These are phyloP conservation scores for Caenorhabditis uteleia DNA, from an alignment of 2,888 invertebrate species.

Conservation along the genomic window DNA sequence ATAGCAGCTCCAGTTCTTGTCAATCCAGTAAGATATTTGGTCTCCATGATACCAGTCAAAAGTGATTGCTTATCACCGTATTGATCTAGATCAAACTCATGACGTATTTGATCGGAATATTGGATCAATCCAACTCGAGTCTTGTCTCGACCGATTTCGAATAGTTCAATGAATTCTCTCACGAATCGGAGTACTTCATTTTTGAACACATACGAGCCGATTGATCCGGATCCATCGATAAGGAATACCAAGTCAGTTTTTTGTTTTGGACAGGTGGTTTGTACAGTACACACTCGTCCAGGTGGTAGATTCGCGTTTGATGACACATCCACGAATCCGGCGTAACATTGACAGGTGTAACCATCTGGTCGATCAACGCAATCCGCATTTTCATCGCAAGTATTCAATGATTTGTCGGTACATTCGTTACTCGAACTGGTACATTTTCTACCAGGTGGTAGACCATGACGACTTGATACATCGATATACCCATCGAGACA, in stretches of 20 bases:
- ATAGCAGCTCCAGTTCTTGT: conserved; percentile 66
- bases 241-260: conserved; percentile 67
- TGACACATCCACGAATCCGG: conserved; percentile 68
- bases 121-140: conserved; percentile 65
- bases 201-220: conserved; percentile 65
- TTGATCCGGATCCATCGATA: conserved; percentile 67
- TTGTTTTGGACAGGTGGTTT: conserved; percentile 65
- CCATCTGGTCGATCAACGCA: conserved; percentile 57
- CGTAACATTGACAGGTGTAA: conserved; percentile 62
- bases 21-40: conserved; percentile 60
- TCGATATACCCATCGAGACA: conserved; percentile 65
- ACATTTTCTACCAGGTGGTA: conserved; percentile 67
- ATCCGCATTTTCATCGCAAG: conserved; percentile 61
- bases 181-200: conserved; percentile 63
- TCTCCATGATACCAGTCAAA: conserved; percentile 47
- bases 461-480: conserved; percentile 60
- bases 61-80: conserved; percentile 39
- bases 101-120: conserved; percentile 66
- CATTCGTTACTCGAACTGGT: conserved; percentile 59
- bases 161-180: conserved; percentile 64
- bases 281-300: conserved; percentile 68
- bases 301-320: conserved; percentile 62
- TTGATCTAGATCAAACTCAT: conserved; percentile 63
- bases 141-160: conserved; percentile 62
- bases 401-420: conserved; percentile 50